These are phyloP conservation scores for Dryas iulia DNA, from an alignment of 1,140 invertebrate genomes.

Conservation along the genomic window DNA sequence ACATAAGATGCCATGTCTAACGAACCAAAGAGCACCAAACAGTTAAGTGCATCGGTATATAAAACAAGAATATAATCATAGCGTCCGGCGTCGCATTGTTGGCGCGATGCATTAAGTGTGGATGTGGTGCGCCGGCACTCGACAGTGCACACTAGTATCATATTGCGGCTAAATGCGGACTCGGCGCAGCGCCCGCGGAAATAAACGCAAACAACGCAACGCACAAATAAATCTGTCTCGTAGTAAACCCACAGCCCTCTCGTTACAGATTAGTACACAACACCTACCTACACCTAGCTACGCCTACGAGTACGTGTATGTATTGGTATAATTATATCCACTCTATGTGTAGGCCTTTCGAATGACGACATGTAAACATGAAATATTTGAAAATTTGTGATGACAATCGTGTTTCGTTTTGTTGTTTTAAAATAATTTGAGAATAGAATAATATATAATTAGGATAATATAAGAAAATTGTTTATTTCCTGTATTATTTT, in stretches of 20 bases:
- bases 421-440: too few species aligned
- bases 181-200: slow-evolving; percentile 50
- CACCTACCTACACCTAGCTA: too few species aligned
- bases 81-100: slow-evolving; percentile 51
- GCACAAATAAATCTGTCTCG: slow-evolving; percentile 17
- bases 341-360: not conserved
- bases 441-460: too few species aligned
- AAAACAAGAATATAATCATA: slow-evolving; percentile 36
- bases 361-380: not conserved
- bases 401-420: too few species aligned
- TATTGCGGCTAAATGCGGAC: slow-evolving; percentile 69
- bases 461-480: too few species aligned
- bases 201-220: slow-evolving; percentile 57
- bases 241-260: slow-evolving; percentile 10
- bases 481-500: too few species aligned
- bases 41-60: slow-evolving; percentile 14
- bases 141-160: slow-evolving; percentile 51
- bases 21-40: not conserved
- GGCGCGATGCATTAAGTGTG: slow-evolving; percentile 47
- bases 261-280: not conserved
- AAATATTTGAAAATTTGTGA: too few species aligned
- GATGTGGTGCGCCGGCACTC: slow-evolving; percentile 34
- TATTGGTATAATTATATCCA: too few species aligned
- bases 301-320: too few species aligned
- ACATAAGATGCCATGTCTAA: too few species aligned